A percentile compares a stretch with the other conserved stretches of the same genome.
These are phyloP conservation scores for Entelurus aequoreus DNA, from an alignment of 2,113 vertebrate species.

Conservation along the genomic window DNA sequence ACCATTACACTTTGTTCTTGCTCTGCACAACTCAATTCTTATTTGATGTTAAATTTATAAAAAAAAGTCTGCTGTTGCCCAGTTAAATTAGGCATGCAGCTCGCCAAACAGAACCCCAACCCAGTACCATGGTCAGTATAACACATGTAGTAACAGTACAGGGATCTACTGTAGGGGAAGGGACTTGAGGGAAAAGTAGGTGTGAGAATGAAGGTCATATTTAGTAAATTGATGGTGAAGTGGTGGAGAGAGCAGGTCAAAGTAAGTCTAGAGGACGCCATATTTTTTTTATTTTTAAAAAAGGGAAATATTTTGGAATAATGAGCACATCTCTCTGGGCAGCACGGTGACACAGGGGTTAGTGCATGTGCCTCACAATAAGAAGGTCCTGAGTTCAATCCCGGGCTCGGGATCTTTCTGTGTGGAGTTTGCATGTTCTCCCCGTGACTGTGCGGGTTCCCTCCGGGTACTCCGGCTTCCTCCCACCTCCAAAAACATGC, in stretches of 20 bases:
- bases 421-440: no score
- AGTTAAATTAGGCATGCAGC: slow-evolving; percentile 92
- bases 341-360: no score
- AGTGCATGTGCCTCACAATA: no score
- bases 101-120: slow-evolving; percentile 84
- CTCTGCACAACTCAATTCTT: slow-evolving; percentile 63
- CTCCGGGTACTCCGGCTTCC: no score
- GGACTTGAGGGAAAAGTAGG: no score
- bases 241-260: slow-evolving; percentile 26
- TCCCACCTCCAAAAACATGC: no score
- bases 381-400: no score
- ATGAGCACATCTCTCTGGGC: no score
- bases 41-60: slow-evolving; percentile 54
- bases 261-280: slow-evolving; percentile 16
- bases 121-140: slow-evolving; percentile 65
- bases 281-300: neutral
- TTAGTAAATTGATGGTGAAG: slow-evolving; percentile 36
- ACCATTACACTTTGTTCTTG: slow-evolving; percentile 74
- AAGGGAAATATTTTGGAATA: neutral
- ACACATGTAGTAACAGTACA: slow-evolving; percentile 34
- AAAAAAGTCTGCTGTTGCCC: slow-evolving; percentile 64
- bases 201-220: slow-evolving; percentile 31
- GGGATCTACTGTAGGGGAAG: slow-evolving; percentile 6
- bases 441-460: no score
- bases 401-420: no score